Base-by-base conservation (phyloP, 2,113 vertebrate species). In the Hucho hucho region DNA sequence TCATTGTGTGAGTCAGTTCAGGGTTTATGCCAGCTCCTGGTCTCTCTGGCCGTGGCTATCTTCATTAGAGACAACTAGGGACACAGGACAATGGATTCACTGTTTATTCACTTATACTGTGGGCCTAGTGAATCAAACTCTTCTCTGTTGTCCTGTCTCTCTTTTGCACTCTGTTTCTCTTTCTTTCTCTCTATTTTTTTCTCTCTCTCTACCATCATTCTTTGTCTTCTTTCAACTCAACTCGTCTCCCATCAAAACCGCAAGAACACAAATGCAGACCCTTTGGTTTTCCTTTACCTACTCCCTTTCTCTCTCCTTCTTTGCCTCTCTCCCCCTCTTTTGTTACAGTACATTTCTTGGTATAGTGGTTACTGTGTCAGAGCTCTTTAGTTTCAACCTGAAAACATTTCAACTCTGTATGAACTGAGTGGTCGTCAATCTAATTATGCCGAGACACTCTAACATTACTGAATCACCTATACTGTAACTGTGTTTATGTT, bases 61-160 rank as follows among this genome's bases (percentile, higher is more conserved):
- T 89, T 90, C 85, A 91, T 92, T 91, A 88, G 86, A 89, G 87
- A 86, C 87, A 89, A 84, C 87, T 86, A 88, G 87, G 87, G 78
- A 85, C 87, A 69, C 76, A 4, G 64, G 80, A 90, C 90, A 93
- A 90, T 88, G 83, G 77, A 28, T 24, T 18, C 84, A 84, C 85
- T 92, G 89, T 92, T 43, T 43, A 2, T 43, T 43, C 37, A 43
- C 72, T 79, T 86, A 85, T 90, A 83, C 85, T 80, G 74, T 67
- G 43, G 66, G 66, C 80, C 79, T 56, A 7, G 20, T 65, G 13
- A 22, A 25, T 65, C 24, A 12, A 26, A 70, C 66, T 56, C 12
- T 32, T 74, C 13, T 65, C 13, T 29, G 20, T 75, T 29, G 37
- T 9, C 2, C 37, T 49, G 20, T 46, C 24, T 67, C 75, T 76